Evolutionary conservation across 92 coral and sea anemone species (phyloP).

Genomic region (Porites cylindrica): DNA sequence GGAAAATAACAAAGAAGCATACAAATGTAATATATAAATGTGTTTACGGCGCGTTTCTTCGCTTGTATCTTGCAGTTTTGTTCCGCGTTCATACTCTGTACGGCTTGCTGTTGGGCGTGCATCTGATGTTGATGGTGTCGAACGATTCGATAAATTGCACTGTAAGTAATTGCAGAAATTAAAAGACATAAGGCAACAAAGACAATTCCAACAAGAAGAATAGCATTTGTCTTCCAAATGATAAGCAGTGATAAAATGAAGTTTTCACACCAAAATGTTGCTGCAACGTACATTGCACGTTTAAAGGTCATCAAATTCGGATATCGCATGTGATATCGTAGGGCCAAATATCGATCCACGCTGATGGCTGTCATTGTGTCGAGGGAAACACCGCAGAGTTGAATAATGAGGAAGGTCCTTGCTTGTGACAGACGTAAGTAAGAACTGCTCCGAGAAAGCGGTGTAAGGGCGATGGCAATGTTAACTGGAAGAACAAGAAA

Average conservation of each 20-base stretch:
- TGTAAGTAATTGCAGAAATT: not conserved
- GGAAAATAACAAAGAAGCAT: not conserved
- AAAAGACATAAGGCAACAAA: not conserved
- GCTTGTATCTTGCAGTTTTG: not conserved
- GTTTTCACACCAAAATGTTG: not conserved
- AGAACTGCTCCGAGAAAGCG: not conserved
- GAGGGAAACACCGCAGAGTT: not conserved
- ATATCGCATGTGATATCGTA: not conserved
- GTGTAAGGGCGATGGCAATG: not conserved
- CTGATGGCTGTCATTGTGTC: not conserved
- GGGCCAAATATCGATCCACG: not conserved
- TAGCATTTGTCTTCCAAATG: not conserved
- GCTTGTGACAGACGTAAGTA: not conserved
- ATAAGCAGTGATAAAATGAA: not conserved
- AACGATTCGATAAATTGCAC: not conserved
- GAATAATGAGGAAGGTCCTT: not conserved
- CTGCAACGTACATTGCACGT: not conserved
- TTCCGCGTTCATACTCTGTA: not conserved
- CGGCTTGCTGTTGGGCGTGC: not conserved
- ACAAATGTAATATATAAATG: not conserved
- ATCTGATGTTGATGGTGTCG: not conserved
- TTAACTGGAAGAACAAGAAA: not conserved
- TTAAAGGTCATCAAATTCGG: not conserved
- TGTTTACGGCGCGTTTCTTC: not conserved
- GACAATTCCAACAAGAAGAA: not conserved